Percentiles rank a stretch among this genome's conserved stretches.
Conservation (phyloP, 2,888 invertebrate species). For the Caenorhabditis panamensis region DNA sequence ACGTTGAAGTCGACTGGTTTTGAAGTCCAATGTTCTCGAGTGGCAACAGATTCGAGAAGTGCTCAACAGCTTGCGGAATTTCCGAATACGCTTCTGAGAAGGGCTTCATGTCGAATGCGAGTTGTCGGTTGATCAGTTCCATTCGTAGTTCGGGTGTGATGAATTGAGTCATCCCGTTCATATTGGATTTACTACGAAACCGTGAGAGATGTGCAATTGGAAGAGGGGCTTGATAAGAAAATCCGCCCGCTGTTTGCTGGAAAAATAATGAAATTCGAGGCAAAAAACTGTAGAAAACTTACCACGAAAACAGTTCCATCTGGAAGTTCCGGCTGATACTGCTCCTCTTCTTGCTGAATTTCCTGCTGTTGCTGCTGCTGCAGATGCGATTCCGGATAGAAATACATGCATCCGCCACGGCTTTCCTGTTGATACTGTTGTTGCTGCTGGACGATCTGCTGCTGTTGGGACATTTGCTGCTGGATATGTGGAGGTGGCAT, state of each 20-base stretch:
- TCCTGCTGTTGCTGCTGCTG: too few species aligned
- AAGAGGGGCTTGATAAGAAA: conserved; percentile 62
- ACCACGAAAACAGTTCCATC: conserved; percentile 54
- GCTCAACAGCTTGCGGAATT: conserved; percentile 69
- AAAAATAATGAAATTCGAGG: not conserved
- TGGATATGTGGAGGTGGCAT: conserved; percentile 7
- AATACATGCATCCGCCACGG: conserved; percentile 69
- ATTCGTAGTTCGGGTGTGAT: conserved; percentile 67
- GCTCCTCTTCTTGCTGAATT: conserved; percentile 22
- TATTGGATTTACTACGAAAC: conserved; percentile 68
- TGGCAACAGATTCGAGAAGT: conserved; percentile 68
- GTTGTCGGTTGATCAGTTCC: conserved; percentile 71
- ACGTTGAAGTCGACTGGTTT: conserved; percentile 61
- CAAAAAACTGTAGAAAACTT: not conserved
- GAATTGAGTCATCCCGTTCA: conserved; percentile 68
- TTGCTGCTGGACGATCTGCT: not conserved
- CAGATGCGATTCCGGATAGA: conserved; percentile 44
- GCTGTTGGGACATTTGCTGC: not conserved
- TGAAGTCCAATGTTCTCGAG: conserved; percentile 55
- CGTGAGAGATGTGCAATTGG: conserved; percentile 63
- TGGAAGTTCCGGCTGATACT: conserved; percentile 35
- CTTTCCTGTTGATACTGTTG: conserved; percentile 55
- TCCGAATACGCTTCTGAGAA: conserved; percentile 63
- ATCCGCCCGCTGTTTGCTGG: conserved; percentile 60
- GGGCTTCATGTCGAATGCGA: conserved; percentile 68